A percentile compares a stretch with the other conserved stretches of the same genome.
phyloP scores from a whole-genome alignment of 2,797 vertebrate genomes.

The Coccyzus lansbergi region DNA sequence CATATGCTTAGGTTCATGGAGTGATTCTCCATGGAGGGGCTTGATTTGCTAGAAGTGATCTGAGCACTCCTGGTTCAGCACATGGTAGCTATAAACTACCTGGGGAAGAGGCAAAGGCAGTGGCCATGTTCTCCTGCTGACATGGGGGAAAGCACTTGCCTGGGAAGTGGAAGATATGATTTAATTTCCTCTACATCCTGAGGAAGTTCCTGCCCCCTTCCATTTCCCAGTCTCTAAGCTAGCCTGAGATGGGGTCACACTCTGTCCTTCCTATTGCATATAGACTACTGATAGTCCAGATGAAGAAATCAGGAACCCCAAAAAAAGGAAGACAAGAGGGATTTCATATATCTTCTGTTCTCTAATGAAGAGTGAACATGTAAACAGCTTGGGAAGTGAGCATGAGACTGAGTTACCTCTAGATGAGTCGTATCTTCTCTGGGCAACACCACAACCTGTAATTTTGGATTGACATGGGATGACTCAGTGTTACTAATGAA shows the following conservation, averaged over 20 bases:
- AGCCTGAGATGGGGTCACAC: conserved; percentile 30
- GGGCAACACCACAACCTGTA: background rate
- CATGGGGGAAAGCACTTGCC: background rate
- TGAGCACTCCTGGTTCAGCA: background rate
- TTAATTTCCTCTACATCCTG: conserved; percentile 67
- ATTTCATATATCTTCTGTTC: background rate
- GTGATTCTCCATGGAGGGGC: background rate
- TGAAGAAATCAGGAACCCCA: background rate
- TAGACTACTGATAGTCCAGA: background rate
- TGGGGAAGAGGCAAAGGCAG: background rate
- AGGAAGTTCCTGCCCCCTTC: conserved; percentile 52
- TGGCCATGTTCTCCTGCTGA: background rate
- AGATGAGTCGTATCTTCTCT: background rate
- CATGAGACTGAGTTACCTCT: background rate
- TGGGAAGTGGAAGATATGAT: conserved; percentile 62
- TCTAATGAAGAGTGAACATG: background rate
- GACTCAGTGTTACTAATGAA: background rate
- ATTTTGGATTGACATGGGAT: background rate
- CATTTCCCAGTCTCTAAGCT: conserved; percentile 23
- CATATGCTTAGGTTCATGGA: background rate
- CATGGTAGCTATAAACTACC: background rate
- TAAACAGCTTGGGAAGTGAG: background rate
- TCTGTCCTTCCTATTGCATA: conserved; percentile 52
- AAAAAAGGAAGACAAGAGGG: background rate
- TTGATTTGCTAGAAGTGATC: background rate